Evolutionary conservation across 2,113 vertebrate species (phyloP).

Genomic region (Archilochus colubris): DNA sequence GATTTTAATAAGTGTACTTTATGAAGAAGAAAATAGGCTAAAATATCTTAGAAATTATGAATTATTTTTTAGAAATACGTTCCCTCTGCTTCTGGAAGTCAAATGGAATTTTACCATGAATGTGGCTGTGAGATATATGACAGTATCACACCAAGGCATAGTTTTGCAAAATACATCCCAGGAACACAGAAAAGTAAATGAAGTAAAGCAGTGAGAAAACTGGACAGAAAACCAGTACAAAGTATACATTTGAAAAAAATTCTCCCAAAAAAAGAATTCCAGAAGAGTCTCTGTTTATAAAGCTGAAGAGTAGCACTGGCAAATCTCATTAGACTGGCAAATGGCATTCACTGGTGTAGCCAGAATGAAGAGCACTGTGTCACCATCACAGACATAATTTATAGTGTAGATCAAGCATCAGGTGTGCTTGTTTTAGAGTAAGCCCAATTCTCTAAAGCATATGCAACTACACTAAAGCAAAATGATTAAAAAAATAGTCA

Average conservation of each 20-base stretch:
- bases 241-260: not conserved
- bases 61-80: not conserved
- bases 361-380: not conserved
- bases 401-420: not conserved
- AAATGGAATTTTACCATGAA: not conserved
- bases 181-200: not conserved
- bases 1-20: not conserved
- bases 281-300: not conserved
- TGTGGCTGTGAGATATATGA: not conserved
- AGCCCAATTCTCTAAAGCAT: not conserved
- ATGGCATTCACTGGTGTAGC: not conserved
- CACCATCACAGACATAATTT: not conserved
- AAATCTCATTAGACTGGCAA: not conserved
- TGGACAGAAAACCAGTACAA: not conserved
- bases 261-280: not conserved
- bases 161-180: not conserved
- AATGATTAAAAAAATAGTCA: not conserved
- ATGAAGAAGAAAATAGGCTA: not conserved
- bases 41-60: not conserved
- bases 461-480: not conserved
- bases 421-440: not conserved
- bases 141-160: not conserved
- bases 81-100: not conserved
- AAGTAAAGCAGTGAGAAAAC: not conserved
- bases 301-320: not conserved